Evolutionary conservation across 2,888 invertebrate species (phyloP).

Genomic region (Sipunculus nudus): DNA sequence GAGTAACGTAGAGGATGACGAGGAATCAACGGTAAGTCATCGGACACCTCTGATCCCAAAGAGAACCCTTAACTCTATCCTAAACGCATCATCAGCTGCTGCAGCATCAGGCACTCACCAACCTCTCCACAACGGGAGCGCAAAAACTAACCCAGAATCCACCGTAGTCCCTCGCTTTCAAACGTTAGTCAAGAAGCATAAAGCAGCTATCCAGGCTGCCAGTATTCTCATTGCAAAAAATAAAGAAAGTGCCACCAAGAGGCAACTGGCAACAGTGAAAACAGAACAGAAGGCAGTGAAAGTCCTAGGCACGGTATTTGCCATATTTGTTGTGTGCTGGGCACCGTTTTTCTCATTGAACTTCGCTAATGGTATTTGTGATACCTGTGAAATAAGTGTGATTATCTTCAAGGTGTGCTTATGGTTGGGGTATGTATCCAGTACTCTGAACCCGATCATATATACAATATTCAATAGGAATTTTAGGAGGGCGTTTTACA

Average conservation of each 20-base stretch:
- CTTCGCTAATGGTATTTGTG: conserved; percentile 83
- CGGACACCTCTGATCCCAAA: background rate
- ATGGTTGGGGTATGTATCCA: background rate
- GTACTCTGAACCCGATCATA: conserved; percentile 4
- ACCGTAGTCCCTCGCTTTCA: conserved; percentile 30
- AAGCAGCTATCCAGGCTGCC: conserved; percentile 57
- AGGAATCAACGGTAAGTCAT: too few species aligned
- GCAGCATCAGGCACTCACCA: too few species aligned
- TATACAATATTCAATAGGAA: conserved; percentile 1
- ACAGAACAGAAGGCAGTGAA: conserved; percentile 96
- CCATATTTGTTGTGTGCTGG: conserved; percentile 64
- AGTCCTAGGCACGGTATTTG: conserved; percentile 69
- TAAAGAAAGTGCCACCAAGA: conserved; percentile 44
- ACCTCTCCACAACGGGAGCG: too few species aligned
- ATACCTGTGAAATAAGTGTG: conserved; percentile 45
- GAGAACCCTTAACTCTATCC: too few species aligned
- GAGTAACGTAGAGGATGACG: too few species aligned
- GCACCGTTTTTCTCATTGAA: conserved; percentile 66
- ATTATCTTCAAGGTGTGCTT: conserved; percentile 11
- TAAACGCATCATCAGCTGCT: too few species aligned
- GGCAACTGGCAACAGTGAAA: conserved; percentile 70
- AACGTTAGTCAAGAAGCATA: conserved; percentile 55
- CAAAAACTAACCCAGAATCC: background rate
- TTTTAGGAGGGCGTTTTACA: too few species aligned
- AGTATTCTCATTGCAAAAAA: conserved; percentile 53